Evolutionary conservation across 2,113 vertebrate species (phyloP), one percentile per base, ranked within the genome.

Genomic region (Azemiops feae): DNA sequence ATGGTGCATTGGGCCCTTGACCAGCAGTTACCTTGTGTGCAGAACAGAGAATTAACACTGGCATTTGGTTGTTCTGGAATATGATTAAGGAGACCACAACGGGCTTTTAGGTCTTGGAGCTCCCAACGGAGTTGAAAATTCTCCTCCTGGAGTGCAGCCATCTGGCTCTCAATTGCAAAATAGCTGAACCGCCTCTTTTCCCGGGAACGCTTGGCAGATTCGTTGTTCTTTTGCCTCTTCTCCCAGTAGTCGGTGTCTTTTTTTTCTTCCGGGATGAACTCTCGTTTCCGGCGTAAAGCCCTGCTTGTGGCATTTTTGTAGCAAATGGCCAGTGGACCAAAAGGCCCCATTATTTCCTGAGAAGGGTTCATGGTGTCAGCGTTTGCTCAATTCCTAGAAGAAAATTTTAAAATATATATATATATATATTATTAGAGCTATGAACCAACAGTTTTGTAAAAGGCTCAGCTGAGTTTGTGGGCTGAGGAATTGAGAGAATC

Each of bases 181-280:
- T 99, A 98, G 0, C 97, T 98, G 57, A 98, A 97, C 3, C 97
- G 97, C 14, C 97, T 94, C 97, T 99, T 99, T 94, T 99, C 98
- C 45, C 99, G 97, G 0, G 99, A 99, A n/a, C 98, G 97, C 93
- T 98, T 99, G 95, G 98, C 99, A 0, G 99, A 98, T 91, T 99
- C 98, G 0, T 99, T 99, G 96, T 99, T 99, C 97, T 98, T 99
- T 25, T 96, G 97, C 11, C 99, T 96, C 95, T 98, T 99, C 96
- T 99, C 98, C 99, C 99, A 99, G 96, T 99, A 99, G 74, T 91
- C 94, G 3, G 89, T 97, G 94, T 99, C 98, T 97, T 99, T 99
- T 96, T 98, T 98, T 69, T 99, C 98, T 0, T 98, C 98, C 0
- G 99, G 98, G 95, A 97, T 99, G 97, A 99, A 99, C 89, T 98